Percentiles rank a stretch among this genome's conserved stretches.
Evolutionary conservation across 2,797 vertebrate genomes (phyloP).

Genomic region (Cuculus canorus): DNA sequence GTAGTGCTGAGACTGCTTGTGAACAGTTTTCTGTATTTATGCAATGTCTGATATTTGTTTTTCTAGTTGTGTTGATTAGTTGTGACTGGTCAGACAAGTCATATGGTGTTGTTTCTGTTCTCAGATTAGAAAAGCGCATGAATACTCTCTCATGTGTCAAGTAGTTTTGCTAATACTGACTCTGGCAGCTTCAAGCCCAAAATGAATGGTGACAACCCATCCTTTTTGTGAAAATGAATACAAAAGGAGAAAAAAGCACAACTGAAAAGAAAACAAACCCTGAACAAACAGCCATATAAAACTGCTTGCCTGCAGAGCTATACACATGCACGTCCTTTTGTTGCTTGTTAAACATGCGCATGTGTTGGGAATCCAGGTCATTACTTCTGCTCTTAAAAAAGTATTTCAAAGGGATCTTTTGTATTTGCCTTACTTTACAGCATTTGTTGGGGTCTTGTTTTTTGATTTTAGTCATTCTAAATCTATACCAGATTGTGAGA

Average conservation of each 20-base stretch:
- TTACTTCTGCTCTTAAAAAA: neutral
- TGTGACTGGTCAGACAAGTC: conserved; percentile 67
- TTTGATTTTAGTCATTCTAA: neutral
- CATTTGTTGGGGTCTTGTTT: neutral
- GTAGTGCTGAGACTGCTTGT: neutral
- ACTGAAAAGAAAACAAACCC: conserved; percentile 12
- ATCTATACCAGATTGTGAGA: neutral
- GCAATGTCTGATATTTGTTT: conserved; percentile 57
- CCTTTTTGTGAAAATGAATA: neutral
- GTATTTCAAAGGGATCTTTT: conserved; percentile 23
- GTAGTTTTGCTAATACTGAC: conserved; percentile 41
- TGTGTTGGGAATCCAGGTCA: neutral
- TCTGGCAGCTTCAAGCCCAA: conserved; percentile 8
- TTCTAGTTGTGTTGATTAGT: conserved; percentile 60
- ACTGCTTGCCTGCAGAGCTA: neutral
- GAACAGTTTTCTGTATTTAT: conserved; percentile 59
- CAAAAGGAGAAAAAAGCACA: conserved; percentile 1
- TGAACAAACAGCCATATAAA: conserved; percentile 15
- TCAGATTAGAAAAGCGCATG: conserved; percentile 5
- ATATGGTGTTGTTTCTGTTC: conserved; percentile 60
- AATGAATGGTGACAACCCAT: neutral
- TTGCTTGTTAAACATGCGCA: neutral
- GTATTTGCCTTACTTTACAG: neutral
- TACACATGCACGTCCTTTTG: neutral
- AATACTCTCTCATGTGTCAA: conserved; percentile 34